Evolutionary conservation across 2,113 vertebrate genomes (phyloP).

Genomic region (Raja brachyura): DNA sequence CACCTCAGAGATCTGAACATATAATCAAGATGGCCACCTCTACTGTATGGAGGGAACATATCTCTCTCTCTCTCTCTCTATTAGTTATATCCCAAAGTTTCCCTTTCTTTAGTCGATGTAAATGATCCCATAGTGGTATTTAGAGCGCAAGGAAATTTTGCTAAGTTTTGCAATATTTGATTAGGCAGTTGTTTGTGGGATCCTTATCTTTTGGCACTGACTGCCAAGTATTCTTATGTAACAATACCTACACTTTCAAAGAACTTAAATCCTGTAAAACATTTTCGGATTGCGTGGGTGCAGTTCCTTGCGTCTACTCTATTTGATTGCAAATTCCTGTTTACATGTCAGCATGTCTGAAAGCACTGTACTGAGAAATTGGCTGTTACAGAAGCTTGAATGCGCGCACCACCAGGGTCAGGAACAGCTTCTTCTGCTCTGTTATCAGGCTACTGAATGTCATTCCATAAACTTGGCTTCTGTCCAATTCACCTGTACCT

Average conservation of each 20-base stretch:
- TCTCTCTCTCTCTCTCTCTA: neutral
- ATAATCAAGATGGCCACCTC: neutral
- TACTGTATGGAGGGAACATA: neutral
- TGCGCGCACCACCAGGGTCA: too few species aligned
- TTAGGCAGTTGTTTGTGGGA: neutral
- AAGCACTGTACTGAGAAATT: neutral
- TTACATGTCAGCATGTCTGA: neutral
- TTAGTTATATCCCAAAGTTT: neutral
- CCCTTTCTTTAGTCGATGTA: neutral
- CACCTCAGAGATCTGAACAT: neutral
- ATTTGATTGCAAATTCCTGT: neutral
- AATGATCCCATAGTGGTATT: neutral
- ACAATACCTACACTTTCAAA: neutral
- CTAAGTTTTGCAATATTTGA: neutral
- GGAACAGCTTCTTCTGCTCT: too few species aligned
- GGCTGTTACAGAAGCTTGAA: too few species aligned
- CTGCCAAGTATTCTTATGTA: neutral
- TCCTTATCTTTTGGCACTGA: neutral
- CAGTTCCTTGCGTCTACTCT: neutral
- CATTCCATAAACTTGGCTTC: too few species aligned
- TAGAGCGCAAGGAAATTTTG: neutral
- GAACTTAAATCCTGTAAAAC: neutral
- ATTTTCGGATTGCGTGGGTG: neutral
- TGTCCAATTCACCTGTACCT: too few species aligned
- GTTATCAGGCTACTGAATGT: too few species aligned